These are phyloP conservation scores for Telmatochromis brichardi DNA, from an alignment of 2,113 vertebrate species.

Conservation along the genomic window DNA sequence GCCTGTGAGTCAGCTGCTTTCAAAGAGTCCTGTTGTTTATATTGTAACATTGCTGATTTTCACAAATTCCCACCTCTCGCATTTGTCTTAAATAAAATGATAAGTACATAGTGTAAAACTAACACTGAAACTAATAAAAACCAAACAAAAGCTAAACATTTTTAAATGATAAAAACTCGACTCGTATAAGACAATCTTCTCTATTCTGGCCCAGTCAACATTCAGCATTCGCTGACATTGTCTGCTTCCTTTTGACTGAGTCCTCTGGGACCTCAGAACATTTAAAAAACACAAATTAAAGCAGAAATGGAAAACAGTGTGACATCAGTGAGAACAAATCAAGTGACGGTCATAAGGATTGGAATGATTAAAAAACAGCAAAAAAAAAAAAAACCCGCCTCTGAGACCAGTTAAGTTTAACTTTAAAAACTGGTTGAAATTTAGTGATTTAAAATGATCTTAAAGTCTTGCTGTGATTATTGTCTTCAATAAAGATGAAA, in stretches of 20 bases:
- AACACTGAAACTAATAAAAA: neutral
- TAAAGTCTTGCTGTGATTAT: neutral
- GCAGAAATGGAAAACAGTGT: neutral
- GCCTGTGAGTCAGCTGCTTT: neutral
- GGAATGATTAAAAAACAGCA: neutral
- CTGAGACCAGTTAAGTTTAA: neutral
- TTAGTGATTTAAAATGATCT: neutral
- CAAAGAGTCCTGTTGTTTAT: neutral
- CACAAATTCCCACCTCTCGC: fast-evolving
- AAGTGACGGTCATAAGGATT: neutral
- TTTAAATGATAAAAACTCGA: neutral
- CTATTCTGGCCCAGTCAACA: neutral
- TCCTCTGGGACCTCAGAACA: neutral
- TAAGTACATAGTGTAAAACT: neutral
- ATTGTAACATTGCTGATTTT: neutral
- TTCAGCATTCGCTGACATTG: neutral
- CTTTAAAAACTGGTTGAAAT: neutral
- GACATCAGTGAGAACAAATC: neutral
- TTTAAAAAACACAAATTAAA: neutral
- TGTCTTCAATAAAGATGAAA: neutral
- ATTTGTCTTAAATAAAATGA: neutral
- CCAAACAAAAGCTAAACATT: neutral
- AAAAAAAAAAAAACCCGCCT: neutral
- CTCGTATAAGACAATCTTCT: neutral
- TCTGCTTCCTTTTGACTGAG: neutral